Evolutionary conservation across 92 coral and sea anemone genomes (phyloP).

Genomic region (Epizoanthus stellaris): DNA sequence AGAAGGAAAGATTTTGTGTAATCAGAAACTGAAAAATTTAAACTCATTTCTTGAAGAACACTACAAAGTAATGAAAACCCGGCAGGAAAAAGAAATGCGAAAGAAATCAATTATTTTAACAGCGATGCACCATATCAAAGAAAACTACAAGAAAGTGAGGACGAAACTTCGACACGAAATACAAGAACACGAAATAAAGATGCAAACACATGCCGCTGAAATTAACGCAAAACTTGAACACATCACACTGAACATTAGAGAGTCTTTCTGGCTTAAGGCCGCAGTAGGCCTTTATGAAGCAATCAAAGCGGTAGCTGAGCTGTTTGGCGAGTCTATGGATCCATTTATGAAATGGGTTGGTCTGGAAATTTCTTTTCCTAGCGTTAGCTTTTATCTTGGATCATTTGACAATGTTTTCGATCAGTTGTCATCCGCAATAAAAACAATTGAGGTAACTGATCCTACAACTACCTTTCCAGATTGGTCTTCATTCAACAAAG

Average conservation of each 20-base stretch:
- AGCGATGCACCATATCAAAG: constrained; percentile 54
- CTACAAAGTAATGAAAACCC: constrained; percentile 62
- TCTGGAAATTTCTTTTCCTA: constrained; percentile 68
- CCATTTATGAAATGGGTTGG: constrained; percentile 85
- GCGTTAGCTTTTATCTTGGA: constrained; percentile 45
- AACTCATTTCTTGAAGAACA: constrained; percentile 60
- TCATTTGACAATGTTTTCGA: constrained; percentile 67
- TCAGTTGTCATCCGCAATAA: constrained; percentile 43
- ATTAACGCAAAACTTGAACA: constrained; percentile 64
- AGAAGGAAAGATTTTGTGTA: constrained; percentile 68
- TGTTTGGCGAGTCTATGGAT: constrained; percentile 61
- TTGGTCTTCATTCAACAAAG: background rate
- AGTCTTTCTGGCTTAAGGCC: constrained; percentile 74
- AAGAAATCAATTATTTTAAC: constrained; percentile 64
- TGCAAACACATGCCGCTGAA: constrained; percentile 56
- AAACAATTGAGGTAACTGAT: constrained; percentile 13
- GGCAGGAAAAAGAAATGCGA: constrained; percentile 67
- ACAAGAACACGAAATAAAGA: constrained; percentile 48
- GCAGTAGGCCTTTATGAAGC: constrained; percentile 62
- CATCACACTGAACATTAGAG: constrained; percentile 52
- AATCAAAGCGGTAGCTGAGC: constrained; percentile 41
- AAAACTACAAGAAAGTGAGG: constrained; percentile 53
- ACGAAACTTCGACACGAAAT: constrained; percentile 52
- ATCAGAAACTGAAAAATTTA: constrained; percentile 57
- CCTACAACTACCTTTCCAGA: background rate